Evolutionary conservation across 1,140 invertebrate species (phyloP), one percentile per base, ranked within the genome.

Genomic region (Brachionus rubens): DNA sequence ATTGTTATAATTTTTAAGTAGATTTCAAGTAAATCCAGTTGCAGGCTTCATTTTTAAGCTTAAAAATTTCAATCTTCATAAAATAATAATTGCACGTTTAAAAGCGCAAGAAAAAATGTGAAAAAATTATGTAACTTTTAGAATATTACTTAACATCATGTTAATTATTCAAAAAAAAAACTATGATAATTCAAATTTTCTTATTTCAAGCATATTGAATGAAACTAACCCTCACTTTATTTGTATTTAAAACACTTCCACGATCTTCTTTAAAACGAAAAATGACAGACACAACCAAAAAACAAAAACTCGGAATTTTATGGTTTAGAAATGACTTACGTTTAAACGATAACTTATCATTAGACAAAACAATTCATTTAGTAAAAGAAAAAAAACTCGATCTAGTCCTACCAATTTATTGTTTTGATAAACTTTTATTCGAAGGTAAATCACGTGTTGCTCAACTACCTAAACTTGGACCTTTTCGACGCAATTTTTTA

Each of bases 401-500:
- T 56, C 70, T 75, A 54, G 77, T 85, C 16, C 40, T 85, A 21
- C 83, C 83, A n/a, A 14, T 85, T 6, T 85, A 84, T 56, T 84
- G 83, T 76, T 84, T 83, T 78, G 83, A 85, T 70, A 82, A 83
- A 14, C 48, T 81, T 2, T 81, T 83, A 70, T 83, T 80, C 62
- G 75, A 78, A 76, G 81, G 79, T 56, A 81, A 41, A 75, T 80
- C 83, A 9, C 81, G 80, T 36, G 80, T 82, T 50, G 82, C 79
- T 68, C 75, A 68, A 36, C 81, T 85, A 76, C 80, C 82, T n/a
- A 84, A 84, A 77, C 82, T 82, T 24, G 83, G 82, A 6, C 59
- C 78, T n/a, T 80, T 81, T 62, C 77, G 82, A 52, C 75, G 80
- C 6, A 80, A 80, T 43, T 83, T 85, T 76, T 48, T 85, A 1